A percentile compares a stretch with the other conserved stretches of the same genome.
Conservation (phyloP, 2,113 vertebrate genomes). For the Tretioscincus oriximinensis region DNA sequence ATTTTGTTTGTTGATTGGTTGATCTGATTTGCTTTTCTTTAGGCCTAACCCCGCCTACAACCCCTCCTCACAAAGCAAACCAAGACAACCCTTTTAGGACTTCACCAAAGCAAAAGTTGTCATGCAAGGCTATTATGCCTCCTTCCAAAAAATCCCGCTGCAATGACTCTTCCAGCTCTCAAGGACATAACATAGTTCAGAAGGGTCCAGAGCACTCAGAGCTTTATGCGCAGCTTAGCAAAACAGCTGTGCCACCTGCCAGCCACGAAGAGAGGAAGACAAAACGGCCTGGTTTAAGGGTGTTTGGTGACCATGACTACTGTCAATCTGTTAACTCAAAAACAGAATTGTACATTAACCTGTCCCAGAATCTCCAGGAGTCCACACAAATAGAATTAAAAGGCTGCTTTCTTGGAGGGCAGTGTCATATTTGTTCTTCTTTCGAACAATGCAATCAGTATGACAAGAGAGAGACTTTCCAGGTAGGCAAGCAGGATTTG, state of each 20-base stretch:
- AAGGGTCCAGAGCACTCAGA: conserved; percentile 92
- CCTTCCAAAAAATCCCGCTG: conserved; percentile 88
- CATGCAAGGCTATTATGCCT: conserved; percentile 89
- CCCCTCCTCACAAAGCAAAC: conserved; percentile 99
- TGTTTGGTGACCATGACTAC: conserved; percentile 98
- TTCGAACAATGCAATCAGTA: conserved; percentile 72
- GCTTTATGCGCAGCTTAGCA: conserved; percentile 92
- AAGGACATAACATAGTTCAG: conserved; percentile 78
- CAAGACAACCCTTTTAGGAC: conserved; percentile 98
- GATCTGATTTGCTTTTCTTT: conserved; percentile 35
- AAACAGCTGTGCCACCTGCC: conserved; percentile 81
- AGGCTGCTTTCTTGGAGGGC: conserved; percentile 82
- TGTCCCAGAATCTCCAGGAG: conserved; percentile 83
- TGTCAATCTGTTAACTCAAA: conserved; percentile 91
- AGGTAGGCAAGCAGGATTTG: conserved; percentile 72
- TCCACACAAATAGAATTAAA: conserved; percentile 85
- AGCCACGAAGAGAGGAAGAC: conserved; percentile 84
- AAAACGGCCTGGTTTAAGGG: conserved; percentile 82
- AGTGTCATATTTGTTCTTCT: conserved; percentile 78
- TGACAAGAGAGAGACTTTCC: conserved; percentile 75
- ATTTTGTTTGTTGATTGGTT: conserved; percentile 36
- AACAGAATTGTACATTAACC: conserved; percentile 79
- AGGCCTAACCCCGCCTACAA: conserved; percentile 99
- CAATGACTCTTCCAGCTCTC: conserved; percentile 83
- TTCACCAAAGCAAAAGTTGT: conserved; percentile 94